A percentile compares a stretch with the other conserved stretches of the same genome.
Evolutionary conservation across 2,888 invertebrate genomes (phyloP).

Genomic region (Anarsia innoxiella): DNA sequence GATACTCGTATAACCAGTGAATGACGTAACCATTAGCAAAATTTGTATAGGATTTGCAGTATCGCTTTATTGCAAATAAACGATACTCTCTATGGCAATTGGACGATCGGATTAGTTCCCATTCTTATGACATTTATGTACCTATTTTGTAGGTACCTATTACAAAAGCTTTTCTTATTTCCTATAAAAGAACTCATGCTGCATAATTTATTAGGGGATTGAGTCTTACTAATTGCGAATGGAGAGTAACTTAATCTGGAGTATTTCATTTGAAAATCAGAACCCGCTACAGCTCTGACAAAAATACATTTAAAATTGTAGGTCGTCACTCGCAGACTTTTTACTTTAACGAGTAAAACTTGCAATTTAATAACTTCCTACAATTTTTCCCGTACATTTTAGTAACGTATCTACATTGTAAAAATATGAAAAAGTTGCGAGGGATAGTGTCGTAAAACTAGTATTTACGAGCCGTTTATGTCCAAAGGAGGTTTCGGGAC

Average conservation of each 20-base stretch:
- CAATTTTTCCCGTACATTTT: too few relatives aligned
- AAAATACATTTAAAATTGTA: neutral
- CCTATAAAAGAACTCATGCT: too few relatives aligned
- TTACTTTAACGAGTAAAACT: slow-evolving; percentile 3
- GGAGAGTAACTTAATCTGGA: too few relatives aligned
- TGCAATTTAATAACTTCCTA: neutral
- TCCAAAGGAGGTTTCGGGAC: slow-evolving; percentile 25
- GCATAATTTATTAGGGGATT: too few relatives aligned
- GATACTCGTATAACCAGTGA: slow-evolving; percentile 8
- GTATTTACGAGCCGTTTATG: slow-evolving; percentile 20
- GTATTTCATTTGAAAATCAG: too few relatives aligned
- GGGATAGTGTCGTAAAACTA: slow-evolving; percentile 15
- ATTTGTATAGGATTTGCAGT: slow-evolving; percentile 12
- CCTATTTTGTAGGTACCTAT: too few relatives aligned
- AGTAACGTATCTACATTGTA: neutral
- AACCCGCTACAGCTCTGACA: neutral
- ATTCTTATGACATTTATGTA: too few relatives aligned
- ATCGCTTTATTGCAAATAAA: too few relatives aligned
- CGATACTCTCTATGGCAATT: too few relatives aligned
- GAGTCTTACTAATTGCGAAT: too few relatives aligned
- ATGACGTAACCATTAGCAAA: slow-evolving; percentile 9
- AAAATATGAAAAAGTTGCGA: slow-evolving; percentile 3
- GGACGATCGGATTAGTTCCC: neutral
- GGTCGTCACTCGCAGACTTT: slow-evolving; percentile 2
- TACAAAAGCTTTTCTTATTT: too few relatives aligned